Evolutionary conservation across 2,888 invertebrate species (phyloP), one percentile per base, ranked within the genome.

Genomic region (Carterocephalus palaemon): DNA sequence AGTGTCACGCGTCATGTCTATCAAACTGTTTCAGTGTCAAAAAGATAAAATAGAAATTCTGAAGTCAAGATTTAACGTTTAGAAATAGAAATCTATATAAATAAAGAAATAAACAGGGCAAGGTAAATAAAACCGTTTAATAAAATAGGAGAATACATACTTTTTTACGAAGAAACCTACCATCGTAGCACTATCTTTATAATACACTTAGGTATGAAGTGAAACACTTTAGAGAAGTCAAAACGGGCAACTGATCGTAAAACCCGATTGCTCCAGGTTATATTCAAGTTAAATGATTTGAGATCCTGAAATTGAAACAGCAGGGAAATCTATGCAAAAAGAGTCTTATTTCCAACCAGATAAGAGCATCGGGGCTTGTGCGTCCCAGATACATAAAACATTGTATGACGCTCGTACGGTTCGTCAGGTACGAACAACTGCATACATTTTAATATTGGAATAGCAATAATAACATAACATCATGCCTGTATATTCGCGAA

Each of bases 331-430:
- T 47, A 51, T 50, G 41, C 57, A 32, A 71, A 70, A 67, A 58
- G 48, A 39, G 57, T 61, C 67, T 67, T 78, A 71, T 64, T 46
- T n/a, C 45, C 26, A 39, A 31, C 37, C 46, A 26, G 48, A 62
- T 63, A 76, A 68, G 64, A 56, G 28, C 37, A 42, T 36, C n/a
- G 39, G 20, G 47, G 50, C 45, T 48, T 46, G 52, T 52, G 52
- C 46, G 55, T 49, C 52, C 47, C 49, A 64, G 64, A 83, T 83
- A 75, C 77, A 83, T 83, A 66, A 81, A 69, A 77, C 71, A 83
- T 82, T 24, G 45, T 56, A 58, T 80, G 78, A 79, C 77, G 79
- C 55, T 51, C 52, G 62, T 59, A n/a, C n/a, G n/a, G n/a, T n/a
- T n/a, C n/a, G n/a, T n/a, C n/a, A n/a, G n/a, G n/a, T n/a, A n/a